A percentile compares a stretch with the other conserved stretches of the same genome.
These are phyloP conservation scores for Muraenolepis orangiensis DNA, from an alignment of 2,797 vertebrate genomes.

Conservation along the genomic window DNA sequence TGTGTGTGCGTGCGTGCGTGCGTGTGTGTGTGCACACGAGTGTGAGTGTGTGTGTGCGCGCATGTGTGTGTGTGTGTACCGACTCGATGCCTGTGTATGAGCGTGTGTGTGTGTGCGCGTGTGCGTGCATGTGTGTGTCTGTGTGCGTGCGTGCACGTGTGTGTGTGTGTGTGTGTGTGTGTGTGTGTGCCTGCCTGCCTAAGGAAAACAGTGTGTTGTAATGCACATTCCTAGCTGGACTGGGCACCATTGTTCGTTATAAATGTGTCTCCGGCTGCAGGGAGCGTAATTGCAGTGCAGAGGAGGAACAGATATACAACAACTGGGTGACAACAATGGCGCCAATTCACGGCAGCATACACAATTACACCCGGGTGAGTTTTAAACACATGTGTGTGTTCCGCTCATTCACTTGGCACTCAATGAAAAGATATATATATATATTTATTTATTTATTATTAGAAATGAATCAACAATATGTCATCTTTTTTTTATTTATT, in stretches of 20 bases:
- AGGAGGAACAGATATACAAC: slow-evolving; percentile 53
- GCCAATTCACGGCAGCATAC: slow-evolving; percentile 54
- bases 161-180: neutral
- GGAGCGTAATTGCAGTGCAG: slow-evolving; percentile 48
- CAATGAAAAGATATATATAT: neutral
- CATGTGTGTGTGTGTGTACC: no score
- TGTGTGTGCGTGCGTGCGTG: no score
- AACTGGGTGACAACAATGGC: slow-evolving; percentile 68
- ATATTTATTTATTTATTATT: neutral
- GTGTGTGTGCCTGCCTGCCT: neutral
- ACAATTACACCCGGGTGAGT: slow-evolving; percentile 59
- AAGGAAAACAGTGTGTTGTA: neutral
- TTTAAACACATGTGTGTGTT: neutral
- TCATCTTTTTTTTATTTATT: neutral
- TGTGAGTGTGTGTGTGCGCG: neutral
- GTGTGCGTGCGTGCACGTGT: neutral
- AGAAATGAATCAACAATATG: no score
- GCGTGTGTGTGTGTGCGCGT: neutral
- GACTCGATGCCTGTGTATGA: no score
- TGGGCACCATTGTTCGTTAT: neutral
- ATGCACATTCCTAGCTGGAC: neutral
- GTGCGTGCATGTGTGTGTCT: no score
- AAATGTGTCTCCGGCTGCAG: slow-evolving; percentile 44
- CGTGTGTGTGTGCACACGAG: no score
- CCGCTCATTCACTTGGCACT: neutral